These are phyloP conservation scores for Leptoclinus maculatus DNA, from an alignment of 2,797 vertebrate genomes.

Conservation along the genomic window DNA sequence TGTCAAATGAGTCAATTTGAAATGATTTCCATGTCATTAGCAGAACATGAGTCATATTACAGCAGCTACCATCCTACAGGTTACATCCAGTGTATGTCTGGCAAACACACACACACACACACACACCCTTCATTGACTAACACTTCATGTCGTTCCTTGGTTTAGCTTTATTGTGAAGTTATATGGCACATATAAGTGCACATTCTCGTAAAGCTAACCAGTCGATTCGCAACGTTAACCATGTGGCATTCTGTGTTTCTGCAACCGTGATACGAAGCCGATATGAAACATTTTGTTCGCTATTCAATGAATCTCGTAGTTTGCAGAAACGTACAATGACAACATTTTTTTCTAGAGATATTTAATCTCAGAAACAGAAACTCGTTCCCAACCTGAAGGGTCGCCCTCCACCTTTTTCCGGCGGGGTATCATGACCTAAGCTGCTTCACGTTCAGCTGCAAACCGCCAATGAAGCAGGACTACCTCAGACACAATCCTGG, in stretches of 20 bases:
- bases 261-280: too few species aligned
- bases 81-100: neutral
- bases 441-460: too few species aligned
- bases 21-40: neutral
- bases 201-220: too few species aligned
- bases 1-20: neutral
- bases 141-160: neutral
- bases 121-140: neutral
- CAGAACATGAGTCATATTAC: neutral
- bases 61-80: neutral
- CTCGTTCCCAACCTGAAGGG: neutral
- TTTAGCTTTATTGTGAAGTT: constrained; percentile 17
- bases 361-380: neutral
- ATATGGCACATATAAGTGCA: constrained; percentile 6
- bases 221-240: neutral
- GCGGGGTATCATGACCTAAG: neutral
- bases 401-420: neutral
- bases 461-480: neutral
- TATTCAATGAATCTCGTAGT: too few species aligned
- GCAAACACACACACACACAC: neutral
- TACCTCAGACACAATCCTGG: neutral
- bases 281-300: too few species aligned
- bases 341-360: neutral
- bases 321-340: too few species aligned
- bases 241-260: neutral